Base-by-base conservation (phyloP, 1,140 invertebrate genomes). In the Prorops nasuta region DNA sequence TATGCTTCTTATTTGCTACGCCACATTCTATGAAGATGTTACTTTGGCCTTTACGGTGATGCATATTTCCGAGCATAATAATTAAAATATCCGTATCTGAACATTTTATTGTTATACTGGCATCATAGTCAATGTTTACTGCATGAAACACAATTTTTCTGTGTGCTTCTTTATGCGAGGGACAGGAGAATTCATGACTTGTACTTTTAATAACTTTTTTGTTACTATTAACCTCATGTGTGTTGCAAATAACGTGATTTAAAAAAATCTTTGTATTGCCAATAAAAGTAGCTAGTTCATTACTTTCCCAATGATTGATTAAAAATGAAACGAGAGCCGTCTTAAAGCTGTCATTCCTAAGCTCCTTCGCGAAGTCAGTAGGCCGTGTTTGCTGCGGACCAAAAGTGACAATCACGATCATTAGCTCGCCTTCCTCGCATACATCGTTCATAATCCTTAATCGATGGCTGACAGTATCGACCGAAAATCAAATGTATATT, bases 21-120 rank as follows among this genome's bases (percentile, higher is more conserved):
- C 61, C 61, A 35, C 50, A 14, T 18, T 56, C 6, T 42, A 66
- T 56, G 50, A 49, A 64, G 41, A 69, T 48, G 20, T 54, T 28
- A 22, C 28, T 22, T 9, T 34, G 37, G 3, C 32, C 18, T 20
- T 35, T 35, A 3, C 55, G 10, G 22, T 41, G 38, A 4, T 37
- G 15, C 44, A 58, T 51, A 44, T 54, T 54, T 9, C 19, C 43
- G 12, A 58, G 45, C 21, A 55, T 46, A n/a, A 58, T 55, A 12
- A 58, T 39, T 14, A 50, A 14, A 40, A 58, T 40, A 36, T 54
- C 44, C 7, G 52, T 58, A 35, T 58, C 51, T 8, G 45, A 58
- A 35, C 31, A 50, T 46, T 34, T 39, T 14, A 46, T 52, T 1
- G 14, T 22, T 19, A 52, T 14, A 24, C 20, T 52, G 12, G 20